phyloP scores from a whole-genome alignment of 23 tunicate genomes.

The Clavelina lepadiformis region DNA sequence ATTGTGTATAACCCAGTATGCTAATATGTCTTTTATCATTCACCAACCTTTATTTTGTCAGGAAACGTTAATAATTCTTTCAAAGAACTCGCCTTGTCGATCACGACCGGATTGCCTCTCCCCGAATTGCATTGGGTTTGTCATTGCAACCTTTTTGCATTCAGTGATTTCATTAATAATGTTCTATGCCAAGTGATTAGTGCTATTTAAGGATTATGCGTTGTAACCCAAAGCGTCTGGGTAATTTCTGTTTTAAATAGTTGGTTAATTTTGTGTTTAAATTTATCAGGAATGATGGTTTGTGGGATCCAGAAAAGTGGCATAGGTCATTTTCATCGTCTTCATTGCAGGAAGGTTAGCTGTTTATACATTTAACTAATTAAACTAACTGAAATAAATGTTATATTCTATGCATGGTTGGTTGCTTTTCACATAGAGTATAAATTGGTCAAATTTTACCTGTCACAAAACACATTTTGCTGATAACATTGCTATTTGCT shows the following conservation, averaged over 20 bases:
- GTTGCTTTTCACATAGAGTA: too few species aligned
- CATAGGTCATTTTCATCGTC: slow-evolving; percentile 22
- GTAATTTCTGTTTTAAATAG: not conserved
- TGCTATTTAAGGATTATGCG: not conserved
- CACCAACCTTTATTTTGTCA: not conserved
- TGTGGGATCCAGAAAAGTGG: slow-evolving; percentile 70
- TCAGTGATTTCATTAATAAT: not conserved
- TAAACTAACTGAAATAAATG: too few species aligned
- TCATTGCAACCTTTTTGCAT: too few species aligned
- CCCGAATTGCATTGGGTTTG: slow-evolving; percentile 9
- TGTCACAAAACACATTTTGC: too few species aligned
- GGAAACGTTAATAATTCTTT: slow-evolving; percentile 14
- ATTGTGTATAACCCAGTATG: not conserved
- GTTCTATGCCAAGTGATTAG: not conserved
- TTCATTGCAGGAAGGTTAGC: not conserved
- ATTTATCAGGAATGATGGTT: slow-evolving; percentile 28
- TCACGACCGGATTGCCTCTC: slow-evolving; percentile 20
- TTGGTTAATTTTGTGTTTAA: not conserved
- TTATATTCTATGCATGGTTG: too few species aligned
- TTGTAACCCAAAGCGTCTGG: not conserved
- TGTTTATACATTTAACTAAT: too few species aligned
- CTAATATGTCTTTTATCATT: not conserved
- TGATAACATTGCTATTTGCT: too few species aligned
- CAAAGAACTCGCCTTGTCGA: slow-evolving; percentile 13
- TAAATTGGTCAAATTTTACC: too few species aligned